Conservation (phyloP, 2,888 invertebrate genomes). For the Kuschelorhynchus macadamiae region DNA sequence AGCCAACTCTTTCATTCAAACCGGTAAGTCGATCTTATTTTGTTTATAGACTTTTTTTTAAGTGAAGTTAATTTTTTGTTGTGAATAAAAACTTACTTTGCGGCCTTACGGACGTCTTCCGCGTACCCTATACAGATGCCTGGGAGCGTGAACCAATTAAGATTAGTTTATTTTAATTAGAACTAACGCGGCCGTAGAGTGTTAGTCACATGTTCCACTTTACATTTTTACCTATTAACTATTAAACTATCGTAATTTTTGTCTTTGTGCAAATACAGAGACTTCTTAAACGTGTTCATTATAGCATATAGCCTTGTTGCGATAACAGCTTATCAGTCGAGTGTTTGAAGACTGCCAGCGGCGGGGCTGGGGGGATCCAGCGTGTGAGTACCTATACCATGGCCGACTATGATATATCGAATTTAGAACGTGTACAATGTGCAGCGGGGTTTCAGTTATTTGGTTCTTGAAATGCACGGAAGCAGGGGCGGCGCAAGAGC, state of each 20-base stretch:
- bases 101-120: constrained; percentile 16
- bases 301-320: background rate
- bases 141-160: constrained; percentile 18
- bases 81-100: constrained; percentile 7
- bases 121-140: constrained; percentile 17
- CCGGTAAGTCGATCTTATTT: constrained; percentile 42
- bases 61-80: background rate
- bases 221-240: background rate
- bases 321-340: constrained; percentile 3
- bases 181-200: constrained; percentile 21
- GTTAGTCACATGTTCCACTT: constrained; percentile 30
- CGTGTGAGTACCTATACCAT: constrained; percentile 9
- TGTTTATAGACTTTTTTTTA: no score
- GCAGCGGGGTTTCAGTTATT: constrained; percentile 29
- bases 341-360: constrained; percentile 5
- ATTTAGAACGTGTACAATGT: constrained; percentile 22
- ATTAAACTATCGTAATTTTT: background rate
- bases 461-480: constrained; percentile 35
- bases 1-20: constrained; percentile 5
- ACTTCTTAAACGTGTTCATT: background rate
- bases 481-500: constrained; percentile 9
- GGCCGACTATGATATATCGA: background rate
- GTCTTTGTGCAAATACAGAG: background rate
- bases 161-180: constrained; percentile 33
- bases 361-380: constrained; percentile 22